Evolutionary conservation across 64 coral and sea anemone genomes (phyloP).

Genomic region (Stylophora pistillata): DNA sequence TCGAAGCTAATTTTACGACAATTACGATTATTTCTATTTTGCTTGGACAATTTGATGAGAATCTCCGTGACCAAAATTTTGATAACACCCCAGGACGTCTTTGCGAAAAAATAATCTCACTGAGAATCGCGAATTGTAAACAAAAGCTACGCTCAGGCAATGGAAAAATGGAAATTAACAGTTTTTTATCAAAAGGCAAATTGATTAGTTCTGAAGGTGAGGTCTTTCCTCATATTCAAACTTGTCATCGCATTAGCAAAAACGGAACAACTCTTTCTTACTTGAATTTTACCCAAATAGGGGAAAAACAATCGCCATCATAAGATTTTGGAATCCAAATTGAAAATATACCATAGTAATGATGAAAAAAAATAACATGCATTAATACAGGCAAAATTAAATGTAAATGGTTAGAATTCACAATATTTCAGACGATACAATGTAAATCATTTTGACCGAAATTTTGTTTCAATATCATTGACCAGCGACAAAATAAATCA

Average conservation of each 20-base stretch:
- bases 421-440: constrained; percentile 36
- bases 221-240: neutral
- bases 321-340: constrained; percentile 6
- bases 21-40: neutral
- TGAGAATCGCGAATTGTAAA: constrained; percentile 19
- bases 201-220: constrained; percentile 2
- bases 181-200: constrained; percentile 35
- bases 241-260: neutral
- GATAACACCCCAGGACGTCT: constrained; percentile 14
- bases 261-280: neutral
- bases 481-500: neutral
- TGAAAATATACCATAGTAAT: constrained; percentile 1
- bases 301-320: too few species aligned
- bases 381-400: neutral
- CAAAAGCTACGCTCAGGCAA: neutral
- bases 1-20: constrained; percentile 31
- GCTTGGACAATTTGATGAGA: neutral
- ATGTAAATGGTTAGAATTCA: constrained; percentile 36
- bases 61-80: constrained; percentile 25
- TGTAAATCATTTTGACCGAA: neutral
- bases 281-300: neutral
- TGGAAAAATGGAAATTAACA: constrained; percentile 35
- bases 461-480: neutral
- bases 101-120: constrained; percentile 33
- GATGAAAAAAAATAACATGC: neutral